phyloP scores from a whole-genome alignment of 2,888 invertebrate genomes.

The Rhorus exstirpatorius region DNA sequence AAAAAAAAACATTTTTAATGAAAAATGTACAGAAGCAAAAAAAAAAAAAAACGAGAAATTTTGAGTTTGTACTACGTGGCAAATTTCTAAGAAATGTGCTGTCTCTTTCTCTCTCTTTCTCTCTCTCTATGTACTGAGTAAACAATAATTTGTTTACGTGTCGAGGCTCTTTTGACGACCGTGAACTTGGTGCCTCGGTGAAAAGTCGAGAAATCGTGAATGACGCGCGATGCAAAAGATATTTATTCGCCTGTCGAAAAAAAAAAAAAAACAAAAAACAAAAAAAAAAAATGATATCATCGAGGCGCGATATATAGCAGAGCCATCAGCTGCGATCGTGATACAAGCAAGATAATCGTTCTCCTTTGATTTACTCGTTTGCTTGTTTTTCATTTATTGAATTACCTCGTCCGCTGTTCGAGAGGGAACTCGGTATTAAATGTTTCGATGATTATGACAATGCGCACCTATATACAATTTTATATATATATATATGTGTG shows the following conservation, averaged over 20 bases:
- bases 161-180: conserved; percentile 21
- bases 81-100: background rate
- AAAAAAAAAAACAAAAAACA: background rate
- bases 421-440: conserved; percentile 73
- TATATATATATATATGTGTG: conserved; percentile 74
- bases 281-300: conserved; percentile 10
- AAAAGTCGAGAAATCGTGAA: conserved; percentile 26
- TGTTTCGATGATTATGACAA: conserved; percentile 62
- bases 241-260: conserved; percentile 16
- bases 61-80: background rate
- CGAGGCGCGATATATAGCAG: background rate
- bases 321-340: conserved; percentile 19
- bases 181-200: conserved; percentile 42
- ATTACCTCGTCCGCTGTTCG: conserved; percentile 13
- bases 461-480: conserved; percentile 57
- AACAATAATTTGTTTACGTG: conserved; percentile 28
- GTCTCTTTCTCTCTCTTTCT: background rate
- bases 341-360: conserved; percentile 34
- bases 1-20: no score
- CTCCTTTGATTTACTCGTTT: conserved; percentile 34
- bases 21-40: background rate
- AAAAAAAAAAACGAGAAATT: background rate
- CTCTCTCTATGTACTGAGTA: background rate
- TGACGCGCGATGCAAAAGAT: conserved; percentile 16
- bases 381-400: conserved; percentile 42